Evolutionary conservation across 2,113 vertebrate species (phyloP).

Genomic region (Hippolais icterina): DNA sequence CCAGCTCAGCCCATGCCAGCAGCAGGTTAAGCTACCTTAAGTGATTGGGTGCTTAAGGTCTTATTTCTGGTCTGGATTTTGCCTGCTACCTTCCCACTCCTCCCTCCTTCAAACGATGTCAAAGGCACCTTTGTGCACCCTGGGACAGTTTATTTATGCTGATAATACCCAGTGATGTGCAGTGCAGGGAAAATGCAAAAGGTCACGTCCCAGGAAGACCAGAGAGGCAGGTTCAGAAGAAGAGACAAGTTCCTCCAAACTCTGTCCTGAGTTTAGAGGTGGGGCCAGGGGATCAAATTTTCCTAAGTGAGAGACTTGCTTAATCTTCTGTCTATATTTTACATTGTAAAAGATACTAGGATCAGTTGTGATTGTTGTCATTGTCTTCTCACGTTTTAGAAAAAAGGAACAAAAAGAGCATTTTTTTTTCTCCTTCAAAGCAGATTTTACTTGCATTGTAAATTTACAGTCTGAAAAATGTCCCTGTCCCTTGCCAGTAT

Average conservation of each 20-base stretch:
- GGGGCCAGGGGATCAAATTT: background rate
- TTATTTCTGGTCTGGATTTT: conserved; percentile 1
- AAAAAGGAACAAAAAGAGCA: background rate
- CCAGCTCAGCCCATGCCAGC: background rate
- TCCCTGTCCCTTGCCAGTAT: background rate
- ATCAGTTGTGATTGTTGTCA: background rate
- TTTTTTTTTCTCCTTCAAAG: too few relatives aligned
- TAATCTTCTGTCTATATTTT: background rate
- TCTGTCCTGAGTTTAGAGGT: background rate
- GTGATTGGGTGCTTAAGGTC: background rate
- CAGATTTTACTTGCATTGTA: background rate
- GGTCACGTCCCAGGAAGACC: background rate
- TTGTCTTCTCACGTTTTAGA: background rate
- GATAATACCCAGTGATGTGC: background rate
- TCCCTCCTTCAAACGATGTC: background rate
- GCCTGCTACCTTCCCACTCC: background rate
- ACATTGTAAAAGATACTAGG: background rate
- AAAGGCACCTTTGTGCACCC: too few relatives aligned
- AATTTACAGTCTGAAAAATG: background rate
- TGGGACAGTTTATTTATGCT: background rate
- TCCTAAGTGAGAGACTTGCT: background rate
- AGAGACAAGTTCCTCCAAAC: background rate
- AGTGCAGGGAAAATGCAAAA: background rate
- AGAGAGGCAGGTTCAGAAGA: background rate
- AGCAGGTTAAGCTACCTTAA: conserved; percentile 45